Evolutionary conservation across 2,888 invertebrate genomes (phyloP), one percentile per base, ranked within the genome.

Genomic region (Limnephilus auricula): DNA sequence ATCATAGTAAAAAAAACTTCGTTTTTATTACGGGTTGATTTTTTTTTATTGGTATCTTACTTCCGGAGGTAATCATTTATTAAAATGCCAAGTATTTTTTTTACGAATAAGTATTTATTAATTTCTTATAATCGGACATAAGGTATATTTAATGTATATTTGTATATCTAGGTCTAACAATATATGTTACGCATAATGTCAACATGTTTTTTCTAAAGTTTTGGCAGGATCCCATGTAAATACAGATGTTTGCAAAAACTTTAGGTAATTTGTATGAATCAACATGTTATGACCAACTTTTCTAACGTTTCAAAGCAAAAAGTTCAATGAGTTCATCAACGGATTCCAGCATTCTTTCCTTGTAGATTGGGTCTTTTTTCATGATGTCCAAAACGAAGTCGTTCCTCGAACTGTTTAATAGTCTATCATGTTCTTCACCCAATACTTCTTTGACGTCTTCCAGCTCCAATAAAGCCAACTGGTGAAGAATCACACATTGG

Each of bases 331-430:
- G 79, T 87, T 93, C 93, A 45, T 93, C 91, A 45, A 92, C 34
- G 13, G 78, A 79, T 32, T 92, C 92, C 45, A 92, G 80, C 34
- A 91, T 84, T 78, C 90, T 88, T 40, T 79, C 25, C 31, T 87
- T 92, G 34, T 94, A 95, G 31, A 93, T 94, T n/a, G 93, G 91
- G 93, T 95, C 95, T 30, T 94, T 93, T 79, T 94, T 90, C 90
- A 95, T 94, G 32, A 95, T 93, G 40, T 94, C 93, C 15, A 94
- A 89, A 89, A 95, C 94, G 92, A 95, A 94, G 91, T 95, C 95
- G 89, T 94, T 94, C 40, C 96, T 94, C 92, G 95, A 94, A 0
- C 90, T 93, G 90, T 95, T 95, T 83, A 94, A 94, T 93, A 95
- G 95, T 89, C 94, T 94, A 83, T 95, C 94, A 92, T 93, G 94